These are phyloP conservation scores for Serripes groenlandicus DNA, from an alignment of 2,888 invertebrate genomes.

Conservation along the genomic window DNA sequence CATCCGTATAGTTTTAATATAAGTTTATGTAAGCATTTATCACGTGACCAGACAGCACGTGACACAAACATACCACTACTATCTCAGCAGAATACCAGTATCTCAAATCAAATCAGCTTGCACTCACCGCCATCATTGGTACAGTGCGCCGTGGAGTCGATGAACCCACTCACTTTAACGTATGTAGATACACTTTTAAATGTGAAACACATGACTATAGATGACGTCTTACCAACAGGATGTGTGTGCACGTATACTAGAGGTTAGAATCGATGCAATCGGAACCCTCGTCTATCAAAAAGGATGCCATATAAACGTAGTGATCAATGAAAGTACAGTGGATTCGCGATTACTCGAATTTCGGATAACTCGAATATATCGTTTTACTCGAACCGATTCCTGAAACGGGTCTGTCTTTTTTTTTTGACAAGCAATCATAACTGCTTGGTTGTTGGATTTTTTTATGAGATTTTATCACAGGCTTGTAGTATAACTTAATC, in stretches of 20 bases:
- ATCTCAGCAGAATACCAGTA: constrained; percentile 36
- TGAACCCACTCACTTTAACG: constrained; percentile 41
- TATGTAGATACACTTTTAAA: constrained; percentile 34
- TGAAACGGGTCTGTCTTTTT: too few relatives aligned
- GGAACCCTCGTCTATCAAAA: too few relatives aligned
- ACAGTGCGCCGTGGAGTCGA: constrained; percentile 33
- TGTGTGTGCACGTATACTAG: constrained; percentile 30
- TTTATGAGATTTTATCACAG: too few relatives aligned
- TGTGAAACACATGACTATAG: constrained; percentile 37
- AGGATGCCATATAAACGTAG: too few relatives aligned
- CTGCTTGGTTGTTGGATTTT: too few relatives aligned
- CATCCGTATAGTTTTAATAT: constrained; percentile 43
- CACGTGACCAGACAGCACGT: constrained; percentile 12
- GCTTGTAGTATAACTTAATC: too few relatives aligned
- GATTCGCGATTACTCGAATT: too few relatives aligned
- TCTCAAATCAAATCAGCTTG: constrained; percentile 18
- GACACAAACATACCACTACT: constrained; percentile 42
- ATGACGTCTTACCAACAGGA: constrained; percentile 42
- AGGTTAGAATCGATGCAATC: too few relatives aligned
- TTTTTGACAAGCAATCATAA: too few relatives aligned
- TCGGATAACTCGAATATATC: too few relatives aligned
- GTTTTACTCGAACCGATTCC: too few relatives aligned
- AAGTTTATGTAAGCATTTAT: constrained; percentile 32
- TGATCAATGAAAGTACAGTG: too few relatives aligned
- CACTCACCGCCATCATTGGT: background rate